Percentiles rank a stretch among this genome's conserved stretches.
Conservation (phyloP, 1,140 invertebrate species). For the Cyphomyrmex costatus region DNA sequence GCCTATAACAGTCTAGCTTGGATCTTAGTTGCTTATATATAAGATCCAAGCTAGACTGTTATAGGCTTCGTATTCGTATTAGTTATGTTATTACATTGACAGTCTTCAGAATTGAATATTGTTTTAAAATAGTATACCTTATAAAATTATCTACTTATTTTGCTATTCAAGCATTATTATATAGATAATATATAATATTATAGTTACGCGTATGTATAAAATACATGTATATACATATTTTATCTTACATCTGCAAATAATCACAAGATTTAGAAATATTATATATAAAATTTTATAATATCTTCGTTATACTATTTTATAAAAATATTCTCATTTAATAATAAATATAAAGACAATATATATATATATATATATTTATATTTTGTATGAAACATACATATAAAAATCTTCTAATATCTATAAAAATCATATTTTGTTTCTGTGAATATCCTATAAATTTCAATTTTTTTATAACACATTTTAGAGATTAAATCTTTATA, state of each 20-base stretch:
- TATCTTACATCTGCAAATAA: not conserved
- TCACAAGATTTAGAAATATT: not conserved
- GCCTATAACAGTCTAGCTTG: too few relatives aligned
- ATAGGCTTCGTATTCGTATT: too few relatives aligned
- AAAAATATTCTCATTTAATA: not conserved
- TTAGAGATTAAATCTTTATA: not conserved
- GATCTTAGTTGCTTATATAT: too few relatives aligned
- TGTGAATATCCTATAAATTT: not conserved
- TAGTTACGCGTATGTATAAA: too few relatives aligned
- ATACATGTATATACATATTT: not conserved
- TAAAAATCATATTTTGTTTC: not conserved
- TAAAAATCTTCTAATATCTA: not conserved
- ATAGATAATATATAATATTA: not conserved
- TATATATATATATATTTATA: too few relatives aligned
- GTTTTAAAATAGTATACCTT: too few relatives aligned
- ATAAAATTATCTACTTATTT: slow-evolving; percentile 14
- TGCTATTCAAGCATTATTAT: not conserved
- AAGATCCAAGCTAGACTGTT: too few relatives aligned
- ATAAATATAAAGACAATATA: not conserved
- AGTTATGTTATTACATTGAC: too few relatives aligned
- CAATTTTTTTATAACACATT: not conserved
- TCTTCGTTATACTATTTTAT: not conserved
- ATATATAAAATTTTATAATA: not conserved
- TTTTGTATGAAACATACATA: not conserved
- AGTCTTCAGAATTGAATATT: too few relatives aligned